Evolutionary conservation across 2,797 vertebrate genomes (phyloP), one percentile per base, ranked within the genome.

Genomic region (Molossus alvarezi): DNA sequence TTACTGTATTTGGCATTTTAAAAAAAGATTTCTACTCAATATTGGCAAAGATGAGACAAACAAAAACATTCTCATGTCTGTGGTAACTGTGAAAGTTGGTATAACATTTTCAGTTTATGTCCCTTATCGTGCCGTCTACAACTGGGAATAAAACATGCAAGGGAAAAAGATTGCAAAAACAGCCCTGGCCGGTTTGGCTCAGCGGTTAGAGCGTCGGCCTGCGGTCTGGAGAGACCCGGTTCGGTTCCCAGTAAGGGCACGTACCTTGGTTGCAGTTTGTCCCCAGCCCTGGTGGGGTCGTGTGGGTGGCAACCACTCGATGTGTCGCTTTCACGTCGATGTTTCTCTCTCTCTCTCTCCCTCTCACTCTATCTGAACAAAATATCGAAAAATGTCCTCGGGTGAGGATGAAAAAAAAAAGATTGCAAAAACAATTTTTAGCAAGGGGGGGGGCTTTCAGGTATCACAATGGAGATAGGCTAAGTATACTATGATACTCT

Each of bases 81-180:
- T 29, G 29, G 29, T 71, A 94, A 89, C 45, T 72, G 33, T 64
- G 3, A 20, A 76, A 72, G 18, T 9, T 85, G 64, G 15, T 62
- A n/a, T 37, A 65, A 58, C n/a, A 82, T 76, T 76, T 91, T 87
- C 53, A 76, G 45, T 77, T 91, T 67, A 87, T 21, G 71, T 37
- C 33, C n/a, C 86, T 81, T 27, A 67, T 45, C 76, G 55, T 37
- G 55, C 53, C 60, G 55, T 69, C 41, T 53, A 87, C 82, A 75
- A 84, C 27, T 75, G 33, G 45, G 62, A 81, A 64, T 87, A 33
- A 76, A 75, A 80, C 27, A 86, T 60, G 65, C 9, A 75, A 45
- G 6, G 79, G 62, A 37, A 64, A 64, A 82, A 55, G 29, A 62
- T 9, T 76, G 37, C 27, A 83, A 21, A 60, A 90, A 45, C 41